Evolutionary conservation across 2,113 vertebrate species (phyloP).

Genomic region (Phoxinus phoxinus): DNA sequence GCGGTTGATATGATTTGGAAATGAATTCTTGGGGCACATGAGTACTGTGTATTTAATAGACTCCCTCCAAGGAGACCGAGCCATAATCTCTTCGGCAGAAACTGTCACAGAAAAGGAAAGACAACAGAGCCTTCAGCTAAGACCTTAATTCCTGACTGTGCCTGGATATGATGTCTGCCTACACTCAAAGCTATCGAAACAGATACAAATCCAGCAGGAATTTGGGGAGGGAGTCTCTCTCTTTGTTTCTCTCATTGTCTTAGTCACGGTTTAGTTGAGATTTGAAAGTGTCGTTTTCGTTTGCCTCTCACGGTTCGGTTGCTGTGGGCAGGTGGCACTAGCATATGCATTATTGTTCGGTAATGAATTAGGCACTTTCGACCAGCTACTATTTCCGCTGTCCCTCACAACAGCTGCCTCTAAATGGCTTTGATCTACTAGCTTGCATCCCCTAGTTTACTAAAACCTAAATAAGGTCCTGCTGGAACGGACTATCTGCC

Average conservation of each 20-base stretch:
- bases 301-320: constrained; percentile 13
- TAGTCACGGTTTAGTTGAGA: constrained; percentile 34
- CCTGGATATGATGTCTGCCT: constrained; percentile 18
- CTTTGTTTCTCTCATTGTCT: constrained; percentile 6
- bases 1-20: constrained; percentile 49
- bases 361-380: constrained; percentile 57
- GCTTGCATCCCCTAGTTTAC: constrained; percentile 25
- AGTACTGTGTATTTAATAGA: constrained; percentile 46
- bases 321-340: constrained; percentile 51
- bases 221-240: constrained; percentile 17
- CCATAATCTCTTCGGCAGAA: constrained; percentile 36
- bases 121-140: constrained; percentile 37
- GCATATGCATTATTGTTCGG: constrained; percentile 49
- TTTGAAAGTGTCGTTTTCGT: constrained; percentile 38
- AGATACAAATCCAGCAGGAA: constrained; percentile 32
- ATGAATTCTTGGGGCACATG: constrained; percentile 35
- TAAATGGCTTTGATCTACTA: constrained; percentile 47
- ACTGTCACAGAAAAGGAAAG: constrained; percentile 17
- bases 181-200: constrained; percentile 22
- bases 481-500: constrained; percentile 9
- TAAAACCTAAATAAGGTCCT: neutral
- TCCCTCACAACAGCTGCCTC: constrained; percentile 50
- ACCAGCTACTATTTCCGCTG: constrained; percentile 46
- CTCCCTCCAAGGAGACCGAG: constrained; percentile 40
- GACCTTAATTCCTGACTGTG: constrained; percentile 35